These are phyloP conservation scores for Caenorhabditis auriculariae DNA, from an alignment of 2,888 invertebrate genomes.

Conservation along the genomic window DNA sequence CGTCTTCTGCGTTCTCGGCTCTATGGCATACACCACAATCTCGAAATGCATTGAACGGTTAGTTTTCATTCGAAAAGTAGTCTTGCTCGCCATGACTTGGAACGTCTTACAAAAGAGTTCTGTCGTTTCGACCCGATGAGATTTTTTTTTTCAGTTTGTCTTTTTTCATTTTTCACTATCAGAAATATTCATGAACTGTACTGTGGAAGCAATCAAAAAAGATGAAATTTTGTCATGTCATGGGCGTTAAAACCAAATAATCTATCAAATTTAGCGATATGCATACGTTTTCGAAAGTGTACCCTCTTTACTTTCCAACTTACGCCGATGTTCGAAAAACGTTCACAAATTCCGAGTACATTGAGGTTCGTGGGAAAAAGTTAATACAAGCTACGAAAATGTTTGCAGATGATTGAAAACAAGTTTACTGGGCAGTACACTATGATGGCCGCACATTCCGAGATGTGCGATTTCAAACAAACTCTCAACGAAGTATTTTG, in stretches of 20 bases:
- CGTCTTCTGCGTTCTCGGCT: constrained; percentile 90
- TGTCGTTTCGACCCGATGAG: background rate
- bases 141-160: background rate
- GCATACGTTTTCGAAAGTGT: constrained; percentile 33
- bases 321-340: constrained; percentile 32
- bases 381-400: background rate
- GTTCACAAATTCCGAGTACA: constrained; percentile 41
- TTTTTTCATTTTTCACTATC: background rate
- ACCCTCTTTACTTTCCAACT: constrained; percentile 37
- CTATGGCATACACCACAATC: constrained; percentile 88
- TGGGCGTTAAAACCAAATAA: background rate
- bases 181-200: no score
- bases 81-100: no score
- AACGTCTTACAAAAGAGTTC: no score
- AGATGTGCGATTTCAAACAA: constrained; percentile 45
- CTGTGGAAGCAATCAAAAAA: no score
- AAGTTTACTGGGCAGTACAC: constrained; percentile 35
- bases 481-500: constrained; percentile 50
- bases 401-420: constrained; percentile 19
- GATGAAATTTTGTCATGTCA: no score
- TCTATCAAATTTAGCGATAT: constrained; percentile 41
- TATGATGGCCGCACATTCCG: constrained; percentile 33
- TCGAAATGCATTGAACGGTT: constrained; percentile 79
- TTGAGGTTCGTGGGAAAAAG: constrained; percentile 11
- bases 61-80: constrained; percentile 64